Conservation (phyloP, 2,113 vertebrate species). For the Otocyon megalotis region DNA sequence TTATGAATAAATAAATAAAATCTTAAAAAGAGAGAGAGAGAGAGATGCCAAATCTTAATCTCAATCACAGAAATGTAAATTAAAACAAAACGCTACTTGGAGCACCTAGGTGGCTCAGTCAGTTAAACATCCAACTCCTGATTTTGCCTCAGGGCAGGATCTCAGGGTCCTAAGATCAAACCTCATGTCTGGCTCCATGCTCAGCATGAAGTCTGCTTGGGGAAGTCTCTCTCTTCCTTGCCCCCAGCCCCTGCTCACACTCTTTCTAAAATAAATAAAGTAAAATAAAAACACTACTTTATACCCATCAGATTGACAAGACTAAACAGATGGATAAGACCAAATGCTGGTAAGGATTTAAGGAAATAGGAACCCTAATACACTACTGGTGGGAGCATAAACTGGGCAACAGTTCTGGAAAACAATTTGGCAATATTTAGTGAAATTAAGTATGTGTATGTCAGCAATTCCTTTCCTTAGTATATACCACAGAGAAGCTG, state of each 20-base stretch:
- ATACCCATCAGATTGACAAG: slow-evolving; percentile 17
- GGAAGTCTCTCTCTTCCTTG: not conserved
- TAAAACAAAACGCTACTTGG: slow-evolving; percentile 35
- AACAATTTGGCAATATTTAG: slow-evolving; percentile 29
- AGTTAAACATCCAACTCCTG: not conserved
- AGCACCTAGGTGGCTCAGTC: not conserved
- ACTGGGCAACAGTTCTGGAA: not conserved
- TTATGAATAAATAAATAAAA: no score
- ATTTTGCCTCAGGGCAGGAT: not conserved
- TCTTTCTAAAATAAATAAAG: not conserved
- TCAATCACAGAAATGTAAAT: slow-evolving; percentile 38
- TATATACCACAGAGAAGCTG: slow-evolving; percentile 2
- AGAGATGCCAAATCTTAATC: not conserved
- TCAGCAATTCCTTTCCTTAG: slow-evolving; percentile 24
- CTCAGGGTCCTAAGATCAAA: not conserved
- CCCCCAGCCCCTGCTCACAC: not conserved
- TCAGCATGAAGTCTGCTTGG: not conserved
- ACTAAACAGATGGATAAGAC: slow-evolving; percentile 4
- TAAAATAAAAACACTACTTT: not conserved
- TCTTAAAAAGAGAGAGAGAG: no score
- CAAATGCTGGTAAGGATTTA: slow-evolving; percentile 29
- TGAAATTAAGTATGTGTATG: slow-evolving; percentile 11
- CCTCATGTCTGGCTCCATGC: no score
- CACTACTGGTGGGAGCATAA: not conserved
- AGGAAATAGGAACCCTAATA: not conserved